These are phyloP conservation scores for Eubasilissa regina DNA, from an alignment of 1,140 invertebrate species.

Conservation along the genomic window DNA sequence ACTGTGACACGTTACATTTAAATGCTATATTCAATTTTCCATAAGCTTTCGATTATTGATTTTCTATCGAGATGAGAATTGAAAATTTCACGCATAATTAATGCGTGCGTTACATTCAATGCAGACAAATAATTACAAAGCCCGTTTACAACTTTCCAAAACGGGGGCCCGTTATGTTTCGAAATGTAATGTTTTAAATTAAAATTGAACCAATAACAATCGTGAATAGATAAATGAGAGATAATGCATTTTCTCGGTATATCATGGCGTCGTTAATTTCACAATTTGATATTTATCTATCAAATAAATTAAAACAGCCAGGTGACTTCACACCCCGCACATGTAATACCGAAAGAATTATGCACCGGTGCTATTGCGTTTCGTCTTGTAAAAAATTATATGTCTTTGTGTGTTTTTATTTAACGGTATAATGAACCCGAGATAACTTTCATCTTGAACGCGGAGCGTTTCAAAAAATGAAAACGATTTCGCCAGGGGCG, in stretches of 20 bases:
- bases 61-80: too few relatives aligned
- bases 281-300: neutral
- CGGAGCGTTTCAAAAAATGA: too few relatives aligned
- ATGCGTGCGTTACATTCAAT: too few relatives aligned
- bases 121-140: too few relatives aligned
- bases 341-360: neutral
- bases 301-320: conserved; percentile 8
- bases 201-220: conserved; percentile 12
- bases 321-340: neutral
- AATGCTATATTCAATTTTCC: too few relatives aligned
- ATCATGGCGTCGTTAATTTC: neutral
- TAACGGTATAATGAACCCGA: neutral
- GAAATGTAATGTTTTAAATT: conserved; percentile 1
- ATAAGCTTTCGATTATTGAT: too few relatives aligned
- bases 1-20: too few relatives aligned
- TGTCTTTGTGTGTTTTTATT: neutral
- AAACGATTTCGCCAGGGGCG: too few relatives aligned
- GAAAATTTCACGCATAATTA: too few relatives aligned
- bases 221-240: conserved; percentile 12
- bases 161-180: neutral
- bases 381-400: conserved; percentile 1
- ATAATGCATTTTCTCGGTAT: neutral
- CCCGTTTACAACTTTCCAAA: neutral
- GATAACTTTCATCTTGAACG: neutral
- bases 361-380: neutral